phyloP scores from a whole-genome alignment of 1,140 invertebrate genomes.

The Aphis craccivora region DNA sequence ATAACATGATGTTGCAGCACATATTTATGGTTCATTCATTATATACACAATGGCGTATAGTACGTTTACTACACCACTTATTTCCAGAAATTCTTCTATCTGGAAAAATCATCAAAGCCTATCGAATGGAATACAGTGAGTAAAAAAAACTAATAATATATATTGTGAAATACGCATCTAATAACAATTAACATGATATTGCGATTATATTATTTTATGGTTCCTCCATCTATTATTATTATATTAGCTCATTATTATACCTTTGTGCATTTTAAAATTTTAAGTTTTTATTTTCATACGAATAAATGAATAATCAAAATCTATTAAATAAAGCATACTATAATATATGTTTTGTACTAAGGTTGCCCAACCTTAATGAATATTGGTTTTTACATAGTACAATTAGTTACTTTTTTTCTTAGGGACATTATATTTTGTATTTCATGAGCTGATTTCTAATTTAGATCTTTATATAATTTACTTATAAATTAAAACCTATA shows the following conservation, averaged over 20 bases:
- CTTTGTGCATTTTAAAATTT: not conserved
- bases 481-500: not conserved
- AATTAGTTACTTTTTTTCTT: not conserved
- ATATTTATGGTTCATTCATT: not conserved
- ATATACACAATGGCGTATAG: not conserved
- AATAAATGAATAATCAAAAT: not conserved
- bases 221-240: not conserved
- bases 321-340: not conserved
- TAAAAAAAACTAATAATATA: not conserved
- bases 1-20: not conserved
- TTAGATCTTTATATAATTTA: not conserved
- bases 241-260: not conserved
- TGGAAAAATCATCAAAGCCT: conserved; percentile 1
- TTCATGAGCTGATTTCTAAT: not conserved
- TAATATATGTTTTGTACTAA: no score
- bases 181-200: not conserved
- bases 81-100: not conserved
- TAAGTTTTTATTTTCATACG: not conserved
- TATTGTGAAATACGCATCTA: not conserved
- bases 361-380: not conserved
- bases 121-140: conserved; percentile 23
- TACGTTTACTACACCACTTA: conserved; percentile 20
- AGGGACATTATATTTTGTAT: not conserved
- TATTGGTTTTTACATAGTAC: no score
- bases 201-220: not conserved